Evolutionary conservation across 2,113 vertebrate species (phyloP).

Genomic region (Silurus meridionalis): DNA sequence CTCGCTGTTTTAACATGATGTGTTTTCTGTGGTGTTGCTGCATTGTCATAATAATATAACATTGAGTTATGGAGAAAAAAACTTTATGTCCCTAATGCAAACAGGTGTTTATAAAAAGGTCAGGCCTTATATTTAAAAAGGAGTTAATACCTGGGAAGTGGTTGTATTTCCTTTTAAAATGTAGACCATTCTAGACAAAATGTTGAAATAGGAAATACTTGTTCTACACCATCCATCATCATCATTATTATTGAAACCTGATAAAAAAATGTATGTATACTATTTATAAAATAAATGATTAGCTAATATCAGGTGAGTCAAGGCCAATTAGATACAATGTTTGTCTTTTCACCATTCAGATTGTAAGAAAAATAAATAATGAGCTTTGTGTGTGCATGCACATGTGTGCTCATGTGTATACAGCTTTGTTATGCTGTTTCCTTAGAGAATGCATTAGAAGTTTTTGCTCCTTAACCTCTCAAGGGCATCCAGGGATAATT

Average conservation of each 20-base stretch:
- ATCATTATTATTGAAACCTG: background rate
- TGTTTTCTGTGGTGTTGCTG: background rate
- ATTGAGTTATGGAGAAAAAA: background rate
- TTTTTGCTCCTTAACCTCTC: constrained; percentile 3
- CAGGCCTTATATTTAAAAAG: background rate
- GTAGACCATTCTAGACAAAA: background rate
- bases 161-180: background rate
- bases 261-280: background rate
- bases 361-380: background rate
- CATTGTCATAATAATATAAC: background rate
- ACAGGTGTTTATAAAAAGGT: too few species aligned
- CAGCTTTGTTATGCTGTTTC: background rate
- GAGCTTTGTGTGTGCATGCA: background rate
- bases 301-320: background rate
- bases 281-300: background rate
- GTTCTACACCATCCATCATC: too few species aligned
- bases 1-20: background rate
- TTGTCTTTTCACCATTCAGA: background rate
- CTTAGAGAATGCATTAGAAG: background rate
- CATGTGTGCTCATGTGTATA: background rate
- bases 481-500: background rate
- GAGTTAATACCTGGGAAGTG: background rate
- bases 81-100: too few species aligned
- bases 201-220: background rate
- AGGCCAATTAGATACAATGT: too few species aligned